Conservation (phyloP, 2,888 invertebrate genomes). For the Scaptomyza caliginosa region DNA sequence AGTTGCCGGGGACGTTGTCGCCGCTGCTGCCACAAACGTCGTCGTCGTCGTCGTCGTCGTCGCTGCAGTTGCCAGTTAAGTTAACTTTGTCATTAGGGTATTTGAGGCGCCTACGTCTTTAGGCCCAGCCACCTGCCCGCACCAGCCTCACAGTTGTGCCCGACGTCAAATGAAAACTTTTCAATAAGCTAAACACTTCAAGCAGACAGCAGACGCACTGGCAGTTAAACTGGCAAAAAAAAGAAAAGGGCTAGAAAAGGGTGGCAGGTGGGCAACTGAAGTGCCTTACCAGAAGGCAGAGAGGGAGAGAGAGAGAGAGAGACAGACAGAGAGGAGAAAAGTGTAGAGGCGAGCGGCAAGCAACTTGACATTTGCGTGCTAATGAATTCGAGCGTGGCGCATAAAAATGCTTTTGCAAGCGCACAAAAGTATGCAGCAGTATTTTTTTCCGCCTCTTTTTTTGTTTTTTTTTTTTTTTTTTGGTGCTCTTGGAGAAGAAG, state of each 20-base stretch:
- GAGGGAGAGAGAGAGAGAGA: not conserved
- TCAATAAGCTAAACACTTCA: slow-evolving; percentile 78
- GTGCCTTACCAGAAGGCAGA: not conserved
- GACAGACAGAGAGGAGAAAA: not conserved
- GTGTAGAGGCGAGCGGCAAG: not conserved
- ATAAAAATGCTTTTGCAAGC: slow-evolving; percentile 69
- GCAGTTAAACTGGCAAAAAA: slow-evolving; percentile 36
- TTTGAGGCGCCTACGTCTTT: slow-evolving; percentile 6
- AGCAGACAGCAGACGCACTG: slow-evolving; percentile 51
- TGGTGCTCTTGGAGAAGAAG: not conserved
- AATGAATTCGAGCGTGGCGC: slow-evolving; percentile 73
- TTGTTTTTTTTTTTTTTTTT: slow-evolving; percentile 19
- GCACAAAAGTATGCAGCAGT: slow-evolving; percentile 61
- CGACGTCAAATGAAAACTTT: slow-evolving; percentile 70
- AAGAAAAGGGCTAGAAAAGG: not conserved
- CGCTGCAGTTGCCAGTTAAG: slow-evolving; percentile 46
- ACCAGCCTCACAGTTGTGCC: slow-evolving; percentile 26
- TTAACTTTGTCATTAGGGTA: slow-evolving; percentile 63
- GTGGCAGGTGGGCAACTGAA: slow-evolving; percentile 9
- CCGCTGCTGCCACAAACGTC: not conserved
- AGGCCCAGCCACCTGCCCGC: not conserved
- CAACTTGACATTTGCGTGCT: slow-evolving; percentile 60
- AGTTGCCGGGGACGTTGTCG: slow-evolving; percentile 18
- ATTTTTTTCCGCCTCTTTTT: too few relatives aligned
- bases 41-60: not conserved